Evolutionary conservation across 2,113 vertebrate species (phyloP).

Genomic region (Calypte anna): DNA sequence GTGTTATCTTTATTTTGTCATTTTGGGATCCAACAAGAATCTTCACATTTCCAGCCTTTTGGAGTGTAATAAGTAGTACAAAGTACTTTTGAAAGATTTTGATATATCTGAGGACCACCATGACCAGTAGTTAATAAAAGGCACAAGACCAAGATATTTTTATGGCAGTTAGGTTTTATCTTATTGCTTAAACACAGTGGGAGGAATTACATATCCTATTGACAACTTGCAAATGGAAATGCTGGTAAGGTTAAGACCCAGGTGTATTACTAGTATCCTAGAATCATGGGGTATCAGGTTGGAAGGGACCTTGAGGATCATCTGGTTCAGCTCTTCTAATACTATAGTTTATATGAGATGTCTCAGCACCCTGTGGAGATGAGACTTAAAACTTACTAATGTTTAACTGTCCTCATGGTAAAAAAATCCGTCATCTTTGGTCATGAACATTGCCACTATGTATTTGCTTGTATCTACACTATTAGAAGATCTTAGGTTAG

Average conservation of each 20-base stretch:
- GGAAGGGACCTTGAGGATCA: no score
- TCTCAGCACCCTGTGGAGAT: no score
- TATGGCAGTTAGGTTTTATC: neutral
- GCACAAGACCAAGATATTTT: neutral
- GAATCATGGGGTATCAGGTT: no score
- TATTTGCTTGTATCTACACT: neutral
- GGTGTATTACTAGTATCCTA: neutral
- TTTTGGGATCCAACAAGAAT: no score
- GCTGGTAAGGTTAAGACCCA: neutral
- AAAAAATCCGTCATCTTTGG: neutral
- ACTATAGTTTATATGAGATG: no score
- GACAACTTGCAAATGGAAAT: neutral
- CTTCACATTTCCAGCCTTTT: no score
- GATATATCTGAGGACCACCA: neutral
- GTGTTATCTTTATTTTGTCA: no score
- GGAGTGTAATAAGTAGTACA: no score
- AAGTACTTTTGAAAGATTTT: neutral
- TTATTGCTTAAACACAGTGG: neutral
- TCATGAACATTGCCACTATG: neutral
- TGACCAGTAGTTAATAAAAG: neutral
- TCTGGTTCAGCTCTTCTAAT: no score
- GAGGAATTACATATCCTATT: neutral
- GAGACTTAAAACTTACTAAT: no score
- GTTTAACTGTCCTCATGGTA: no score
- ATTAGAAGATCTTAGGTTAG: neutral